A percentile compares a stretch with the other conserved stretches of the same genome.
These are phyloP conservation scores for Cairina moschata DNA, from an alignment of 2,113 vertebrate species.

Conservation along the genomic window DNA sequence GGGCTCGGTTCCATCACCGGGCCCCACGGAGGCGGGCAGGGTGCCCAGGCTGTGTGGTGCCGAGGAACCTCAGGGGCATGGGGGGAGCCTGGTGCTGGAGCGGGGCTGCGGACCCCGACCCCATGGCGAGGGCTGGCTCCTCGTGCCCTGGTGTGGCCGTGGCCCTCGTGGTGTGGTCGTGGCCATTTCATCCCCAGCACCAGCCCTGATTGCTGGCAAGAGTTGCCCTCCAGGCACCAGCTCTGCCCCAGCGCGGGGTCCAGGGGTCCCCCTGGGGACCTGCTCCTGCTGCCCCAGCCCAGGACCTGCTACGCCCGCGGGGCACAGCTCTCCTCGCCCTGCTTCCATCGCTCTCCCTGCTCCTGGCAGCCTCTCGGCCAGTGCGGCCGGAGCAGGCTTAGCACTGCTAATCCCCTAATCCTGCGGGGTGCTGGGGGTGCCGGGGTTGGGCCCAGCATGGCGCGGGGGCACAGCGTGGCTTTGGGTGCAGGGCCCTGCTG, in stretches of 20 bases:
- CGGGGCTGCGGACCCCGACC: rapidly evolving
- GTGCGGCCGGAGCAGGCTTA: neutral
- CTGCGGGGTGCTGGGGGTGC: neutral
- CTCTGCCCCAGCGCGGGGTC: neutral
- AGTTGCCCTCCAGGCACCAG: neutral
- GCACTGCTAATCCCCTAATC: constrained; percentile 48
- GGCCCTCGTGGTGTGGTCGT: neutral
- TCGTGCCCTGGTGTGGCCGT: rapidly evolving
- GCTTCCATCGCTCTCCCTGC: neutral
- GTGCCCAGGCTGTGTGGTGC: neutral
- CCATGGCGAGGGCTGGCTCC: neutral
- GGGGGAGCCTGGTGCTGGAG: neutral
- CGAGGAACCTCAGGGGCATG: no score
- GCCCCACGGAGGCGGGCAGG: neutral
- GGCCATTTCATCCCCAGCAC: neutral
- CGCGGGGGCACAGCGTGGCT: neutral
- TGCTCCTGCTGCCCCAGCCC: rapidly evolving
- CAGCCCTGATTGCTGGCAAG: neutral
- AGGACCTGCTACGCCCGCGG: neutral
- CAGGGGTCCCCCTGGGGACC: neutral
- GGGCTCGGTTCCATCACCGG: neutral
- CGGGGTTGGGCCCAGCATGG: neutral
- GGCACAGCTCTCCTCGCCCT: neutral
- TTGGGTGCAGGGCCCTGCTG: neutral
- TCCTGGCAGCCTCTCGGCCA: neutral